These are phyloP conservation scores for Gymnocephalus cernua DNA, from an alignment of 2,113 vertebrate species.

Conservation along the genomic window DNA sequence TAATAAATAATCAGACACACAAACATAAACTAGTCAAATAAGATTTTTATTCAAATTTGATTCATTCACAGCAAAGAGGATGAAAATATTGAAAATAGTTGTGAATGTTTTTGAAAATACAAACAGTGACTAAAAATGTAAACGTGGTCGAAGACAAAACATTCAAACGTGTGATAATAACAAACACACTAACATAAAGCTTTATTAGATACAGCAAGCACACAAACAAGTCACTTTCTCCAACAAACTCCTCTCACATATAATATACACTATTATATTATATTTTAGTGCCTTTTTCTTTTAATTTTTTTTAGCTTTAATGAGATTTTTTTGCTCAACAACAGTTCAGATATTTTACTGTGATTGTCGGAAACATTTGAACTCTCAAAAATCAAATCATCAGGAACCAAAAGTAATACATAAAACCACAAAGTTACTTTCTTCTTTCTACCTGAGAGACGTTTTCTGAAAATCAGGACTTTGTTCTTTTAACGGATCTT, in stretches of 20 bases:
- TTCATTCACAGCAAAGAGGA: constrained; percentile 78
- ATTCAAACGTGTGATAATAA: background rate
- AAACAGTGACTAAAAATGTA: constrained; percentile 72
- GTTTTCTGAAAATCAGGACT: background rate
- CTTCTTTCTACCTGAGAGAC: constrained; percentile 1
- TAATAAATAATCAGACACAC: background rate
- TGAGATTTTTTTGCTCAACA: background rate
- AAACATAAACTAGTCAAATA: constrained; percentile 48
- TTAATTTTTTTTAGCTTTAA: background rate
- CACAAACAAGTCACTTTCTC: background rate
- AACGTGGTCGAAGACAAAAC: constrained; percentile 53
- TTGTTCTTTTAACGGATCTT: background rate
- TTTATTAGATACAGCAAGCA: background rate
- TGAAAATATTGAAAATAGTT: constrained; percentile 69
- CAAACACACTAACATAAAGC: constrained; percentile 16
- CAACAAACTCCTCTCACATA: background rate
- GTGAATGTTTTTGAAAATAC: constrained; percentile 64
- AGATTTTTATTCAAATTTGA: constrained; percentile 68
- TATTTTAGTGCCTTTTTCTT: background rate
- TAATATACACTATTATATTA: background rate
- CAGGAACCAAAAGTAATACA: background rate
- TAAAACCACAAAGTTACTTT: background rate
- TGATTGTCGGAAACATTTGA: constrained; percentile 45
- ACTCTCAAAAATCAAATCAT: background rate
- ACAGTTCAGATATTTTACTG: background rate